These are phyloP conservation scores for Tokudaia tokunoshimensis DNA, from an alignment of 2,797 vertebrate species.

Conservation along the genomic window DNA sequence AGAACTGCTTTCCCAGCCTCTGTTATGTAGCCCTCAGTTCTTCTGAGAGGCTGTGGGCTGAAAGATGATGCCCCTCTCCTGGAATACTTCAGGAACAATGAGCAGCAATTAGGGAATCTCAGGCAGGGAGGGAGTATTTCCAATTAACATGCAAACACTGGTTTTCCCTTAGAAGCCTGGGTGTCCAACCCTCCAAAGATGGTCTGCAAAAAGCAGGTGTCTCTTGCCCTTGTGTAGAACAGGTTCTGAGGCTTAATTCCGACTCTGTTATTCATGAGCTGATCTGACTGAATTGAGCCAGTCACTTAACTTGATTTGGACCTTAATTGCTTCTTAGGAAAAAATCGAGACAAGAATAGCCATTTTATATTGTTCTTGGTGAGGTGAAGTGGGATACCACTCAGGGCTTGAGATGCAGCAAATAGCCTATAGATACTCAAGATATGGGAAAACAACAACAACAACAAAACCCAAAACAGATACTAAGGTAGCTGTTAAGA, in stretches of 20 bases:
- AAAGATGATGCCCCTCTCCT: background rate
- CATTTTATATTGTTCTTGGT: background rate
- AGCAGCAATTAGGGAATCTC: background rate
- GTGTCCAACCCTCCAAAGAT: background rate
- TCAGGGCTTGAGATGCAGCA: background rate
- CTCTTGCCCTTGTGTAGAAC: background rate
- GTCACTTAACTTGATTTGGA: background rate
- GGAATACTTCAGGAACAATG: background rate
- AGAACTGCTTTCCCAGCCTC: background rate
- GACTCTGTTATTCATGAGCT: background rate
- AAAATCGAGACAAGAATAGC: background rate
- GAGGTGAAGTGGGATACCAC: background rate
- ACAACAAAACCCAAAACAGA: background rate
- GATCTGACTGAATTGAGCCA: background rate
- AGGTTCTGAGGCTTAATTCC: background rate
- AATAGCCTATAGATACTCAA: background rate
- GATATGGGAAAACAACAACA: background rate
- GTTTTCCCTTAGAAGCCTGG: background rate
- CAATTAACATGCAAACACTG: background rate
- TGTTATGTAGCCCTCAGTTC: background rate
- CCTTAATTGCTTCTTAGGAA: slow-evolving; percentile 19
- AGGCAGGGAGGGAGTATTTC: background rate
- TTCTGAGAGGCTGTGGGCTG: background rate
- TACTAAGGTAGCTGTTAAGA: background rate
- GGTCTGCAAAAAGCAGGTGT: background rate